phyloP scores from a whole-genome alignment of 92 coral and sea anemone species.

The Actinernus sp. region DNA sequence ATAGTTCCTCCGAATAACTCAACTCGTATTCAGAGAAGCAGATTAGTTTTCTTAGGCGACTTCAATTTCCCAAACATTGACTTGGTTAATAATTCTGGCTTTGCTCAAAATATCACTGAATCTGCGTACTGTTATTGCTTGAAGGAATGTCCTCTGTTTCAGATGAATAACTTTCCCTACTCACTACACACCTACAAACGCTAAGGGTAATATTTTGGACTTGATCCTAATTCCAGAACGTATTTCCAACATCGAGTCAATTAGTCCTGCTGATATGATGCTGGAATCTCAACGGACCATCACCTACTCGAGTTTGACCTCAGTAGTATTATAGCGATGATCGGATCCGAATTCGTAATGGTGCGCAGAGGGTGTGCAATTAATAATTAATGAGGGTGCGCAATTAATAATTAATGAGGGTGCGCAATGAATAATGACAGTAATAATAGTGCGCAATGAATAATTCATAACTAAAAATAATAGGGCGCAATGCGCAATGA shows the following conservation, averaged over 20 bases:
- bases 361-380: too few species aligned
- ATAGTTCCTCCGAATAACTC: not conserved
- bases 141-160: not conserved
- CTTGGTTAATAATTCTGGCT: not conserved
- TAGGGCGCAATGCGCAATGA: too few species aligned
- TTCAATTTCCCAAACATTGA: slow-evolving; percentile 6
- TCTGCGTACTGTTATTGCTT: not conserved
- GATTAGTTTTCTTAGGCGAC: slow-evolving; percentile 1
- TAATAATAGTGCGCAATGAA: too few species aligned
- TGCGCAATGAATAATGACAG: too few species aligned
- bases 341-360: too few species aligned
- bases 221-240: not conserved
- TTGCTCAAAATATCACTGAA: not conserved
- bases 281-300: not conserved
- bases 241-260: not conserved
- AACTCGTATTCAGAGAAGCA: not conserved
- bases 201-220: not conserved
- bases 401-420: too few species aligned
- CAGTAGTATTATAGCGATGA: too few species aligned
- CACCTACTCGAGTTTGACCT: not conserved
- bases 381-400: too few species aligned
- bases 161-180: slow-evolving; percentile 14
- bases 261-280: not conserved
- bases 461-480: too few species aligned
- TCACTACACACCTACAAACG: not conserved